These are phyloP conservation scores for Stenchaetothrips biformis DNA, from an alignment of 2,888 invertebrate genomes.

Conservation along the genomic window DNA sequence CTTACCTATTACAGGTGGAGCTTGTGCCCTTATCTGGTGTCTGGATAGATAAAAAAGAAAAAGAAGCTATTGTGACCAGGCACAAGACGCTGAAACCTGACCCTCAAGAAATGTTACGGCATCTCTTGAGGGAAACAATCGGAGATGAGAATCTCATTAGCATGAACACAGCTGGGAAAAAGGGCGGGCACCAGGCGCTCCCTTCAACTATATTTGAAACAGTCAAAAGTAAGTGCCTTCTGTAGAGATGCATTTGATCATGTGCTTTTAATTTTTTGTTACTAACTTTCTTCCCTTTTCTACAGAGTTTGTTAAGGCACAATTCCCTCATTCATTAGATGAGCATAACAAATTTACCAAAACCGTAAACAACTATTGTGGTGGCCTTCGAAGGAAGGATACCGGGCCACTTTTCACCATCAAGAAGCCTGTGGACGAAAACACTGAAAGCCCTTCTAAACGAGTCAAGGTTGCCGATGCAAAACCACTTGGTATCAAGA, in stretches of 20 bases:
- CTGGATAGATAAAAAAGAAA: background rate
- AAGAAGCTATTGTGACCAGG: background rate
- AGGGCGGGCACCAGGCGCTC: background rate
- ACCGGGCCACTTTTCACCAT: background rate
- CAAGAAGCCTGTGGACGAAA: background rate
- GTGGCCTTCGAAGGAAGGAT: background rate
- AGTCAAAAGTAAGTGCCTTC: slow-evolving; percentile 6
- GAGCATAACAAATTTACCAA: background rate
- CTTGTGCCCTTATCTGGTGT: background rate
- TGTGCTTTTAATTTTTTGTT: background rate
- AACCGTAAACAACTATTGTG: background rate
- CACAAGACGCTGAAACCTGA: background rate
- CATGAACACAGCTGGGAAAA: background rate
- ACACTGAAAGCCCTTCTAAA: background rate
- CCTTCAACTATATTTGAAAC: slow-evolving; percentile 1
- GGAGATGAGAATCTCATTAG: background rate
- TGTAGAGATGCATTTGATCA: background rate
- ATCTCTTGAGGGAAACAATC: background rate
- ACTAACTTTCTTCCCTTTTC: slow-evolving; percentile 4
- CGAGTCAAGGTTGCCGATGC: background rate
- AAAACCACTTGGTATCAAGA: background rate
- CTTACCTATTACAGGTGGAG: background rate
- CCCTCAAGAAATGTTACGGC: background rate
- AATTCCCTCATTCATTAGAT: background rate
- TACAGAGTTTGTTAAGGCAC: slow-evolving; percentile 1